Conservation (phyloP, 1,140 invertebrate species). For the Saccostrea glomerata region DNA sequence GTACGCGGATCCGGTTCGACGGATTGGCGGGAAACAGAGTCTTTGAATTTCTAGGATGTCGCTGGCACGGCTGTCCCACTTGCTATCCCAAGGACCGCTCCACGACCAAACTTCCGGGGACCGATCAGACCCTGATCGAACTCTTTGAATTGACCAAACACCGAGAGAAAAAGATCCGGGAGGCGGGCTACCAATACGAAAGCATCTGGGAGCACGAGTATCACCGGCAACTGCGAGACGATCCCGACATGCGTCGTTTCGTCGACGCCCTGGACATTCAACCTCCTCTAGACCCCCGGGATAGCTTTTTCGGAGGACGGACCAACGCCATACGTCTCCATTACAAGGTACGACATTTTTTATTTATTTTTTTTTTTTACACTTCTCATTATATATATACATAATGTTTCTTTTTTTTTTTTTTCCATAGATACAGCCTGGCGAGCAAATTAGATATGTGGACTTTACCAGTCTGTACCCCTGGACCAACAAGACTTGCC, state of each 20-base stretch:
- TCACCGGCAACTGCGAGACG: not conserved
- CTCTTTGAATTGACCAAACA: constrained; percentile 28
- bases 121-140: constrained; percentile 43
- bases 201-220: constrained; percentile 42
- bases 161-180: not conserved
- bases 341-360: no score
- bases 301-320: not conserved
- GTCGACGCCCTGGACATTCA: not conserved
- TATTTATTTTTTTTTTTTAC: no score
- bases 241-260: not conserved
- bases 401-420: no score
- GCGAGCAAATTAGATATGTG: not conserved
- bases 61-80: constrained; percentile 38
- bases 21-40: no score
- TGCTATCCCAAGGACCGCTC: constrained; percentile 30
- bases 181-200: not conserved
- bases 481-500: not conserved
- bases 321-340: not conserved
- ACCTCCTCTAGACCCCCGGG: not conserved
- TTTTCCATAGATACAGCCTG: not conserved
- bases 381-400: no score
- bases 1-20: no score
- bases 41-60: constrained; percentile 24
- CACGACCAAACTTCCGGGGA: constrained; percentile 32
- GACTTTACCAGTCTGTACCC: not conserved